Conservation (phyloP, 64 coral and sea anemone genomes). For the Platygyra sinensis region DNA sequence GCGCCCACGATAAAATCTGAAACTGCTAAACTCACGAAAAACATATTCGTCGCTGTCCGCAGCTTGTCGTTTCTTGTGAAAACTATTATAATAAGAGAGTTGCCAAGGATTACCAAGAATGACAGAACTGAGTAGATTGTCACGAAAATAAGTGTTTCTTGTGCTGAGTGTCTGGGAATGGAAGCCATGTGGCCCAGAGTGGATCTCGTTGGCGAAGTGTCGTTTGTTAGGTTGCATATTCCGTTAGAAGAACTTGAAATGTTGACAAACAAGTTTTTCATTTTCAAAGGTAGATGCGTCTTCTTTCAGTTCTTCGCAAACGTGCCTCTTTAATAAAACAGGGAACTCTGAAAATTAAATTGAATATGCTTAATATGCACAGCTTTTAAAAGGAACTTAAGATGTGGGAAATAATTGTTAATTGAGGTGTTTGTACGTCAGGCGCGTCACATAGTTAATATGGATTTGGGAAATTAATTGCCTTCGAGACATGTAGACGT, state of each 20-base stretch:
- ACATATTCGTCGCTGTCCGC: slow-evolving; percentile 66
- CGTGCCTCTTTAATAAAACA: neutral
- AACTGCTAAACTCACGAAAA: slow-evolving; percentile 74
- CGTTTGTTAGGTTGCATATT: neutral
- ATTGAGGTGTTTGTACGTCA: neutral
- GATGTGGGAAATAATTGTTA: neutral
- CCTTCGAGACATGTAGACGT: no score
- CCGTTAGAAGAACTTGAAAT: neutral
- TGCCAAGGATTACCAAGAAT: slow-evolving; percentile 63
- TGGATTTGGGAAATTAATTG: no score
- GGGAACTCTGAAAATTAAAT: neutral
- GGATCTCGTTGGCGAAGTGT: neutral
- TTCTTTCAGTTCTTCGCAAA: no score
- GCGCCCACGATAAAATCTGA: slow-evolving; percentile 77
- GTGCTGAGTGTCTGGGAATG: neutral
- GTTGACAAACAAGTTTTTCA: neutral
- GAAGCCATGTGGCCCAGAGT: neutral
- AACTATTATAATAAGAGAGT: slow-evolving; percentile 58
- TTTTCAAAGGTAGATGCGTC: neutral
- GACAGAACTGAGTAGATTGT: slow-evolving; percentile 17
- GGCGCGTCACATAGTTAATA: neutral
- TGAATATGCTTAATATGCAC: neutral
- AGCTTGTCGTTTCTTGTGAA: slow-evolving; percentile 69
- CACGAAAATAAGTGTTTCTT: slow-evolving; percentile 43
- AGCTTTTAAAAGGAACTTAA: neutral